Conservation (phyloP, 2,797 vertebrate genomes). For the Phrynocephalus vlangalii region DNA sequence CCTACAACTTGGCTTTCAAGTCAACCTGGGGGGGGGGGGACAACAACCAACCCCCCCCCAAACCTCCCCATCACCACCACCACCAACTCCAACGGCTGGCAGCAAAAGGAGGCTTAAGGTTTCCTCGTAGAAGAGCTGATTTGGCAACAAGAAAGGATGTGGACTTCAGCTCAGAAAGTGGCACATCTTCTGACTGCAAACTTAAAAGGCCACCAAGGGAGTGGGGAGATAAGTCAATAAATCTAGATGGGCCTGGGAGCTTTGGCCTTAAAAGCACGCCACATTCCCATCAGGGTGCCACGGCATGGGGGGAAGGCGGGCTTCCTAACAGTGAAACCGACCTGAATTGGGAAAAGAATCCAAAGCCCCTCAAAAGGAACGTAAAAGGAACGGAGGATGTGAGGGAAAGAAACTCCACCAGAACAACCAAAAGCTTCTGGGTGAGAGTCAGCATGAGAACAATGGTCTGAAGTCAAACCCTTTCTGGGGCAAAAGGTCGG, state of each 20-base stretch:
- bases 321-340: not conserved
- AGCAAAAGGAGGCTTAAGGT: not conserved
- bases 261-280: constrained; percentile 9
- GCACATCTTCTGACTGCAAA: constrained; percentile 54
- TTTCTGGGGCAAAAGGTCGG: constrained; percentile 35
- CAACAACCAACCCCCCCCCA: not conserved
- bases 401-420: constrained; percentile 67
- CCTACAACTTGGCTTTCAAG: not conserved
- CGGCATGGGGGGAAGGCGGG: not conserved
- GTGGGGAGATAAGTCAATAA: constrained; percentile 20
- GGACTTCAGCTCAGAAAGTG: not conserved
- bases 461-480: constrained; percentile 56
- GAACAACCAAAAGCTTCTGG: constrained; percentile 68
- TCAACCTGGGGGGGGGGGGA: no score
- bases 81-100: not conserved
- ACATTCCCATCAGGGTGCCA: not conserved
- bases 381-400: constrained; percentile 29
- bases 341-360: constrained; percentile 25
- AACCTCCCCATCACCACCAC: not conserved
- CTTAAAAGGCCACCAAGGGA: constrained; percentile 24
- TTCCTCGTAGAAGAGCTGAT: not conserved
- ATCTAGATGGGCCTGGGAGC: not conserved
- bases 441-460: constrained; percentile 55
- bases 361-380: constrained; percentile 62
- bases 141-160: not conserved